phyloP scores from a whole-genome alignment of 2,888 invertebrate species.

The Sthenelais limicola region DNA sequence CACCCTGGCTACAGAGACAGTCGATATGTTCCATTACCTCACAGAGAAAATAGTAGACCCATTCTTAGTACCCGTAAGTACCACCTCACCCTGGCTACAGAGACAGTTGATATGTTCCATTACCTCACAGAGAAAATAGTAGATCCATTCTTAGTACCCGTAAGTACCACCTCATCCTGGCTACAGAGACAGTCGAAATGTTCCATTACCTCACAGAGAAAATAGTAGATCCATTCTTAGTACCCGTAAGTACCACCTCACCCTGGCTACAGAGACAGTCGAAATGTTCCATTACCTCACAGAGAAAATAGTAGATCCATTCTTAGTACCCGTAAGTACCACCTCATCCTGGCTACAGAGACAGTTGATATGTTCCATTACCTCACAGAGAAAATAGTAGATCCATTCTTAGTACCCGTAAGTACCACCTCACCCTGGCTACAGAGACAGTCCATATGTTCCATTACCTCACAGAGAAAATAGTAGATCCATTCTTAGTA shows the following conservation, averaged over 20 bases:
- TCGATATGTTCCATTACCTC: constrained; percentile 97
- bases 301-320: constrained; percentile 91
- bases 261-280: constrained; percentile 94
- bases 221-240: constrained; percentile 94
- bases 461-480: constrained; percentile 91
- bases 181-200: constrained; percentile 97
- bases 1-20: constrained; percentile 93
- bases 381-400: constrained; percentile 90
- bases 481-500: constrained; percentile 93
- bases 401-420: constrained; percentile 90
- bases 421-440: constrained; percentile 88
- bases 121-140: constrained; percentile 92
- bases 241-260: constrained; percentile 87
- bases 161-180: constrained; percentile 86
- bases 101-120: constrained; percentile 98
- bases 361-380: constrained; percentile 99
- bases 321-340: constrained; percentile 85
- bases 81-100: constrained; percentile 91
- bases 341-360: constrained; percentile 91
- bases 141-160: constrained; percentile 92
- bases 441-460: constrained; percentile 98
- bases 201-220: constrained; percentile 93
- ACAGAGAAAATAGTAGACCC: constrained; percentile 93
- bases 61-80: constrained; percentile 87
- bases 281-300: constrained; percentile 98